A percentile compares a stretch with the other conserved stretches of the same genome.
Conservation (phyloP, 2,113 vertebrate species). For the Naja naja region DNA sequence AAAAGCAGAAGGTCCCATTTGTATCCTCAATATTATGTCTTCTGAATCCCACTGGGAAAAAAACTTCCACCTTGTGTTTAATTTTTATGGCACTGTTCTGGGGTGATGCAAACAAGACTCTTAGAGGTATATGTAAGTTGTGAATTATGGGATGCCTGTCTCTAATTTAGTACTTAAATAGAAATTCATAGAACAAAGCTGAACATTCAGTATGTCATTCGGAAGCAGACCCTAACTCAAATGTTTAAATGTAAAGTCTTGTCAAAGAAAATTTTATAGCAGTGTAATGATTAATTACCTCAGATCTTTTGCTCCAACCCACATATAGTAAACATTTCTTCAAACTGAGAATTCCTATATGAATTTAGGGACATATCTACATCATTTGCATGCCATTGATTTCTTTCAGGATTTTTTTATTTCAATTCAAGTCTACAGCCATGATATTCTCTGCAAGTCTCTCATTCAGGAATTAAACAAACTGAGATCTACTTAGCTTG, state of each 20-base stretch:
- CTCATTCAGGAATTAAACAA: neutral
- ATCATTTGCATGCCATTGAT: neutral
- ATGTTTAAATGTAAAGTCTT: neutral
- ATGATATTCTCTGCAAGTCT: neutral
- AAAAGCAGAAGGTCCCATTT: neutral
- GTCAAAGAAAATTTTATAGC: neutral
- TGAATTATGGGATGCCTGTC: neutral
- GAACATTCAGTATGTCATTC: neutral
- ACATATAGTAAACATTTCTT: neutral
- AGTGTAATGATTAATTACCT: neutral
- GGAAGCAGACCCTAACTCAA: neutral
- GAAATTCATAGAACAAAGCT: neutral
- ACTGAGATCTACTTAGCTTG: neutral
- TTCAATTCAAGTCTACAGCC: neutral
- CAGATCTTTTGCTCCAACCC: neutral
- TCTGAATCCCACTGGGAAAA: neutral
- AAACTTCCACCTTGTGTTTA: neutral
- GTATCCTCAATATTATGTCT: neutral
- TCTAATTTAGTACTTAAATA: neutral
- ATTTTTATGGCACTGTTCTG: neutral
- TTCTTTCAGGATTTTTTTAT: neutral
- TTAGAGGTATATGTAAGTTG: neutral
- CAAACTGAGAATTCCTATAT: neutral
- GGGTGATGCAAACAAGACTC: neutral
- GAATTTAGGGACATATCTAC: neutral